Evolutionary conservation across 2,888 invertebrate species (phyloP).

Genomic region (Timema podura): DNA sequence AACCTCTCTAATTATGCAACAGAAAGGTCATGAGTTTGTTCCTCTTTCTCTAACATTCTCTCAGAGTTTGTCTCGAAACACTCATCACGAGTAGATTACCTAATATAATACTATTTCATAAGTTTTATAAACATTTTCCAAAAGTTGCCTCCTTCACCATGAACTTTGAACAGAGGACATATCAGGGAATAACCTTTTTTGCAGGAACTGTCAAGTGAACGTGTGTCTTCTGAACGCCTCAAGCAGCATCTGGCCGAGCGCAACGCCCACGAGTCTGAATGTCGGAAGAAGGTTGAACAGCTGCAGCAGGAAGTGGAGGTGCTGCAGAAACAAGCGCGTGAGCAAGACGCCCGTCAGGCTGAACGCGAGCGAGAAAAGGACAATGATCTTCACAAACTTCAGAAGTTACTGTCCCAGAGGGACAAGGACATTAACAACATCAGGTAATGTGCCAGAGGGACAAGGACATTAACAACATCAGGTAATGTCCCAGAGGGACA

Average conservation of each 20-base stretch:
- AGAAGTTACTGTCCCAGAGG: slow-evolving; percentile 12
- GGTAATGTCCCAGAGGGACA: slow-evolving; percentile 17
- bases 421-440: slow-evolving; percentile 20
- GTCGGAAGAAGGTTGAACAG: slow-evolving; percentile 38
- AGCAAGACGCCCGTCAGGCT: slow-evolving; percentile 37
- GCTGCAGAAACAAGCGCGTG: slow-evolving; percentile 38
- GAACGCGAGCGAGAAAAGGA: slow-evolving; percentile 39
- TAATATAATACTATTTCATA: no score
- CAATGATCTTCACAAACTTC: slow-evolving; percentile 30
- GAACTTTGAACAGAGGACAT: no score
- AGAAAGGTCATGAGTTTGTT: no score
- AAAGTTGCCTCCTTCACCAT: no score
- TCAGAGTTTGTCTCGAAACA: no score
- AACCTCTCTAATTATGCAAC: no score
- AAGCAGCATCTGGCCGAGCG: slow-evolving; percentile 39
- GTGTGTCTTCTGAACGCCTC: slow-evolving; percentile 35
- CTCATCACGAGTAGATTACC: no score
- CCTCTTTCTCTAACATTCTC: no score
- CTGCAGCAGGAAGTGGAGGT: slow-evolving; percentile 35
- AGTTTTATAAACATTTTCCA: no score
- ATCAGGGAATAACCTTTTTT: background rate
- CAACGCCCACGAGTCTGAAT: slow-evolving; percentile 37
- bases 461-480: slow-evolving; percentile 19
- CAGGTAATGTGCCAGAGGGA: slow-evolving; percentile 18
- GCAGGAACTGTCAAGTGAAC: slow-evolving; percentile 39